A percentile compares a stretch with the other conserved stretches of the same genome.
Conservation (phyloP, 2,797 vertebrate genomes). For the Serranus cabrilla region DNA sequence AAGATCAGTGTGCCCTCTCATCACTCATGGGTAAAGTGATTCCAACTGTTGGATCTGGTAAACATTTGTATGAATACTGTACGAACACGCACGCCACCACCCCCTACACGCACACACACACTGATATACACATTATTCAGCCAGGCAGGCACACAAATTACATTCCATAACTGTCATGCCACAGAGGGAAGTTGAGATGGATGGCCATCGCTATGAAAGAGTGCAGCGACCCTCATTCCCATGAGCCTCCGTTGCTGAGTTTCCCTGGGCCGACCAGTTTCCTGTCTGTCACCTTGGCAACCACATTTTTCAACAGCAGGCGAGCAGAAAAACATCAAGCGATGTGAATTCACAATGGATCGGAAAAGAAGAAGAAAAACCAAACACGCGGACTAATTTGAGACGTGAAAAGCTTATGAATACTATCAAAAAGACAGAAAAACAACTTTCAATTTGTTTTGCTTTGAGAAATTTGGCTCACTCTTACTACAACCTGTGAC, state of each 20-base stretch:
- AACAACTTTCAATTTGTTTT: conserved; percentile 29
- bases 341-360: conserved; percentile 54
- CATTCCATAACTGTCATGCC: conserved; percentile 75
- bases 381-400: conserved; percentile 55
- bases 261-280: conserved; percentile 53
- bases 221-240: conserved; percentile 63
- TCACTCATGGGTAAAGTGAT: conserved; percentile 60
- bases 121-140: conserved; percentile 46
- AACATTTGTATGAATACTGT: conserved; percentile 53
- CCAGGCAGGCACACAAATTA: conserved; percentile 62
- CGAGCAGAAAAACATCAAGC: conserved; percentile 57
- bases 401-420: conserved; percentile 30
- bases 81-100: neutral
- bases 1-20: conserved; percentile 35
- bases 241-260: conserved; percentile 52
- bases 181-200: conserved; percentile 65
- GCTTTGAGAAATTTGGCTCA: conserved; percentile 12
- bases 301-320: conserved; percentile 53
- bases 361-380: conserved; percentile 6
- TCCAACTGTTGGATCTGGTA: conserved; percentile 31
- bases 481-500: conserved; percentile 16
- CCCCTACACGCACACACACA: conserved; percentile 12
- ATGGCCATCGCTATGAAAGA: conserved; percentile 63
- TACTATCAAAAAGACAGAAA: neutral
- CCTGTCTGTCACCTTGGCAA: conserved; percentile 76